Evolutionary conservation across 2,113 vertebrate genomes (phyloP), one percentile per base, ranked within the genome.

Genomic region (Aviceda subcristata): DNA sequence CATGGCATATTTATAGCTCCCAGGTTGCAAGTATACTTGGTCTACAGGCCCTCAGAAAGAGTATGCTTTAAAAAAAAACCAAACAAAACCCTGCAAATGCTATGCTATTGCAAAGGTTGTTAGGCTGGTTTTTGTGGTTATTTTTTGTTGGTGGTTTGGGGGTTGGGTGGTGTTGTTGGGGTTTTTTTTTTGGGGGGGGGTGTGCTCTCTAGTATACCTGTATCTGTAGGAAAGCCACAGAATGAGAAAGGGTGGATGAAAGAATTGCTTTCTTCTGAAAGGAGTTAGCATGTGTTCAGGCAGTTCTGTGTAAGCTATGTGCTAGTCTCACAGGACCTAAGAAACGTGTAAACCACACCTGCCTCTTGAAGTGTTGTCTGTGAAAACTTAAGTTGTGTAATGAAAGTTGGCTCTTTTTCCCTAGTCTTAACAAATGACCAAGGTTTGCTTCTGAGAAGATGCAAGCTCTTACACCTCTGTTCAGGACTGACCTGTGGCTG

Each of bases 321-420:
- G 22, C 43, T 6, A 5, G 8, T 6, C 34, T 21, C 19, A 2
- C 6, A 17, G 23, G 16, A 10, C 3, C 29, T 2, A 34, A 7
- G 50, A 6, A 10, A 14, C 1, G 3, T 2, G 6, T 8, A 6
- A 45, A 38, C 34, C 29, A 30, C 5, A 5, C 2, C 27, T 38
- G 32, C n/a, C 19, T 41, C n/a, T 26, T 4, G 2, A 12, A 34
- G 55, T 0, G 6, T 1, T 22, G 39, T 4, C 30, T 19, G 24
- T 19, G 62, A 6, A 48, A 62, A 14, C 0, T 29, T 6, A 30
- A 56, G 8, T 4, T 18, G 3, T 0, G 4, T 3, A 21, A 8
- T 12, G 6, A 1, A 1, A 46, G 29, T 4, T 23, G 24, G 39
- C 12, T 3, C 34, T 63, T 55, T 29, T 8, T 6, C 7, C 15